Evolutionary conservation across 2,797 vertebrate genomes (phyloP), one percentile per base, ranked within the genome.

Genomic region (Eupleurogrammus muticus): DNA sequence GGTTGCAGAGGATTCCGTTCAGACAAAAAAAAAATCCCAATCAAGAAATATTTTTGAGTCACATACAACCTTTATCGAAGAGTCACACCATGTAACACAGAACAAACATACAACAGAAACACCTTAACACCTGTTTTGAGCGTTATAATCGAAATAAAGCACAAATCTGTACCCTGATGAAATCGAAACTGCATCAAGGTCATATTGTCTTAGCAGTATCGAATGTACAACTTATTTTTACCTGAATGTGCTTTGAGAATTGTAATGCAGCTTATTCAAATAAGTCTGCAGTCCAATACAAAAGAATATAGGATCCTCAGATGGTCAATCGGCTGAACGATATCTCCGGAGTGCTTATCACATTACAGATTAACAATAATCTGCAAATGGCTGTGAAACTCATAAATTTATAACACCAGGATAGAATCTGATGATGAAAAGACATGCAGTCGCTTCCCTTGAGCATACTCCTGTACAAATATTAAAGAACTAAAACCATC

Each of bases 301-400:
- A 35, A 34, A 36, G 10, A 72, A 21, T 47, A 59, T 13, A 49
- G 52, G 70, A 54, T 36, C 44, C 19, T 56, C 12, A 47, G 34
- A 24, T 63, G 53, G 62, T 51, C 47, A 74, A 20, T n/a, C 49
- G 42, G 62, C 69, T 76, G 23, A 36, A 63, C 28, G 14, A 66
- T 73, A 65, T 79, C 73, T 77, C 56, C 64, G 36, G 1, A 61
- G 75, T 12, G 34, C 28, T 78, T 80, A 89, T 83, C 73, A 24
- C 5, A 3, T 88, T 79, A 69, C 56, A 74, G 80, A 76, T 85
- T 64, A 59, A 68, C 13, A 80, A 82, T 66, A 70, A 82, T 73
- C 75, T 76, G 77, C 38, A 66, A 59, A 68, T 55, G 59, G 69
- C 54, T 73, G 20, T 47, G 36, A 78, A 70, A 54, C 48, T 65